Percentiles rank a stretch among this genome's conserved stretches.
phyloP scores from a whole-genome alignment of 2,113 vertebrate species.

The Pedionomus torquatus region DNA sequence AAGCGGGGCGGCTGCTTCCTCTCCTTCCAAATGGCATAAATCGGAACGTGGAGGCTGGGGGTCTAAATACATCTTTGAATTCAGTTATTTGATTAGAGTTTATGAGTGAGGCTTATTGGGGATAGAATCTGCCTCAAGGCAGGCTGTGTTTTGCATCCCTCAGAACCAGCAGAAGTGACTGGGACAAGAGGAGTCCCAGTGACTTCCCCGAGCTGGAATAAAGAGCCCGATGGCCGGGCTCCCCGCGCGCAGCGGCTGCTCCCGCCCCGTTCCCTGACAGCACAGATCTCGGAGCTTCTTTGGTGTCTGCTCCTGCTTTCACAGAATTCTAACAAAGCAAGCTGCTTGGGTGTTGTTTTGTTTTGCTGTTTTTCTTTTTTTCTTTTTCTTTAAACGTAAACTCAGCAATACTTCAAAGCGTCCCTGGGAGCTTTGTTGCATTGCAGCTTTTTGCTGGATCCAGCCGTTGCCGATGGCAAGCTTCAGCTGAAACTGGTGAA shows the following conservation, averaged over 20 bases:
- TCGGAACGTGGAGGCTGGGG: neutral
- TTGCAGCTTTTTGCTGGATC: neutral
- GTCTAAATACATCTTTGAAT: neutral
- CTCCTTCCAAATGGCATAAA: neutral
- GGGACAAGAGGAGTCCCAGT: neutral
- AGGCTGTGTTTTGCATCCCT: neutral
- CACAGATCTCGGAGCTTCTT: neutral
- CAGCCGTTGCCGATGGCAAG: neutral
- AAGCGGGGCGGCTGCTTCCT: neutral
- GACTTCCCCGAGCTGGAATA: accelerated
- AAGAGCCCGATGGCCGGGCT: neutral
- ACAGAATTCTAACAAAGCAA: neutral
- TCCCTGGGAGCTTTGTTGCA: neutral
- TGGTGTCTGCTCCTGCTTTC: neutral
- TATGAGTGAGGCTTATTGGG: neutral
- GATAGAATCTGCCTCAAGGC: neutral
- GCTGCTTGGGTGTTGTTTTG: neutral
- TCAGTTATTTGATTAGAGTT: neutral
- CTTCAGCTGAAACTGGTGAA: neutral
- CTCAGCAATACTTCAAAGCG: neutral
- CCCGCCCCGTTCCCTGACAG: neutral
- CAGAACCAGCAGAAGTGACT: neutral
- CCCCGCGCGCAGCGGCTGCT: accelerated
- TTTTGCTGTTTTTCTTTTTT: neutral
- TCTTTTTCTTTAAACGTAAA: neutral